Evolutionary conservation across 2,888 invertebrate genomes (phyloP), one percentile per base, ranked within the genome.

Genomic region (Netelia inedita): DNA sequence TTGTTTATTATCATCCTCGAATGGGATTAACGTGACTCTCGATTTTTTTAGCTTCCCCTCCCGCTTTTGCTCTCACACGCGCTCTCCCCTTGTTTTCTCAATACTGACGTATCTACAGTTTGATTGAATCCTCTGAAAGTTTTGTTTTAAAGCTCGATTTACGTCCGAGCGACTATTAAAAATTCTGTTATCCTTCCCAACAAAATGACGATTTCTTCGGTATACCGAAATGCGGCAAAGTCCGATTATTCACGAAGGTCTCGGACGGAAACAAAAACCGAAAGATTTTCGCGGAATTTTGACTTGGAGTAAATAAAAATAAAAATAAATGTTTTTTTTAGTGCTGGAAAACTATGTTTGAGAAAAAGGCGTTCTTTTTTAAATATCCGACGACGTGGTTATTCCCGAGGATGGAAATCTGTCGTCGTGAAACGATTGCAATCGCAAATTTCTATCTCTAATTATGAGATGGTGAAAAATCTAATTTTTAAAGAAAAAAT

Each of bases 1-100:
- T n/a, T n/a, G n/a, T n/a, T n/a, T n/a, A n/a, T n/a, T n/a, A n/a
- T 75, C 76, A 55, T n/a, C 55, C 46, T 85, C 59, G 61, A 72
- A 61, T 69, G 43, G 65, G 69, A 87, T 85, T 76, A 69, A 74
- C 63, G 57, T 57, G 59, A 87, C 35, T 83, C 63, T 82, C 79
- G 59, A 68, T 75, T 61, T 75, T 75, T 59, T 55, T 61, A 35
- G 35, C 35, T 75, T 79, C 23, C 43, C 43, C 28, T 81, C 69
- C 72, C 66, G n/a, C 69, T 23, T 57, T 85, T 75, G 23, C 53
- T 76, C 73, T 76, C 50, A 59, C 57, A 55, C 55, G 55, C 11
- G 57, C n/a, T 23, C 19, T 6, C 23, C 9, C 41, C 14, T 65
- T 19, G 14, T 41, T 11, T 21, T 11, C 61, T 61, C 11, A 19